Percentiles rank a stretch among this genome's conserved stretches.
These are phyloP conservation scores for Ctenopoma multispine DNA, from an alignment of 2,797 vertebrate genomes.

Conservation along the genomic window DNA sequence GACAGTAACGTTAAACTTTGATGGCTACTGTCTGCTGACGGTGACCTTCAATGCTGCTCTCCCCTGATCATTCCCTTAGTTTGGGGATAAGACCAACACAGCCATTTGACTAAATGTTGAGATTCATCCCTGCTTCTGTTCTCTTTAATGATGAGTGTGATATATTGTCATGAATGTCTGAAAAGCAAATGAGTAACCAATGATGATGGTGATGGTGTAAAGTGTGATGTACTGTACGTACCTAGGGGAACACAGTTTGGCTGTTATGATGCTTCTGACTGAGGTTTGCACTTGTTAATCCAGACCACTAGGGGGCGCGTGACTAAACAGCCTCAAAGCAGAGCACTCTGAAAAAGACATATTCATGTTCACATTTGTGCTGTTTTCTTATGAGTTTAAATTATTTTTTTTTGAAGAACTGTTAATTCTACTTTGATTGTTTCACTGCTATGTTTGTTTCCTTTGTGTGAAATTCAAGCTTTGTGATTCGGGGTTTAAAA, in stretches of 20 bases:
- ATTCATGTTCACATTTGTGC: constrained; percentile 44
- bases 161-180: constrained; percentile 67
- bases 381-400: constrained; percentile 65
- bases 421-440: constrained; percentile 72
- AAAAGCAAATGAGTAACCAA: constrained; percentile 53
- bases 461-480: constrained; percentile 54
- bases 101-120: constrained; percentile 25
- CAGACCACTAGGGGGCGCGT: constrained; percentile 61
- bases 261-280: constrained; percentile 77
- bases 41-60: constrained; percentile 8
- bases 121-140: constrained; percentile 51
- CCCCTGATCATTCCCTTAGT: constrained; percentile 23
- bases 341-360: constrained; percentile 74
- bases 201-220: constrained; percentile 45
- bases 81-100: constrained; percentile 23
- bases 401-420: constrained; percentile 74
- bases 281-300: constrained; percentile 42
- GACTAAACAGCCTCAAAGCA: constrained; percentile 64
- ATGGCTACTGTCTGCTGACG: constrained; percentile 28
- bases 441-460: constrained; percentile 57
- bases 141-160: constrained; percentile 77
- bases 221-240: constrained; percentile 39
- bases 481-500: constrained; percentile 50
- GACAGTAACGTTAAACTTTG: constrained; percentile 40
- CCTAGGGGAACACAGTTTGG: constrained; percentile 55